Base-by-base conservation (phyloP, 2,797 vertebrate species). In the Alca torda region DNA sequence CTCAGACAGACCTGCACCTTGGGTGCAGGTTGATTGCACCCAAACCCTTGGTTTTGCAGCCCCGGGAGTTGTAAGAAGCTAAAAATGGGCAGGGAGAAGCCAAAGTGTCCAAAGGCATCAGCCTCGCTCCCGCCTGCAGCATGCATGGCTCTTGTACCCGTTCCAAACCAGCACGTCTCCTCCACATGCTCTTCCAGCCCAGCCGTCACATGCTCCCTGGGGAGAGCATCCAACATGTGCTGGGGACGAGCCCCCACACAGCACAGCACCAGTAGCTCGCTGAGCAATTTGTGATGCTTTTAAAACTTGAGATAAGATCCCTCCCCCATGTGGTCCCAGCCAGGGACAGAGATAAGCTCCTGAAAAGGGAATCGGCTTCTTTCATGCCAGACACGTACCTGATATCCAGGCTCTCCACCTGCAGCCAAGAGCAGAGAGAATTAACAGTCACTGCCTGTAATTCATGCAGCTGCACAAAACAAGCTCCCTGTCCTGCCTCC, bases 391-490 rank as follows among this genome's bases (percentile, higher is more conserved):
- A 74, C 78, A 96, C 97, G 33, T 97, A 99, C 99, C 98, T 98
- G 93, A 96, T 92, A 96, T 94, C 95, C 56, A 98, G 87, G 80
- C 98, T 98, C 91, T 98, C 98, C 85, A 98, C 98, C 99, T 99
- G 93, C 95, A 97, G 90, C 41, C 75, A 95, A 59, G 88, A 96
- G 84, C 79, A 94, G 37, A 97, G 64, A 93, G 87, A 97, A 96
- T 97, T 90, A 97, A 75, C 84, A 93, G 90, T 88, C 59, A 88
- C 67, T 59, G 24, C 87, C 65, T 79, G 57, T 60, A 95, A 95
- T 72, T 93, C 33, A 80, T 63, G 73, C 53, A 92, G 75, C 67
- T 84, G 70, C 67, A 92, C 60, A 90, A 89, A 70, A 68, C 35
- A 95, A 95, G 21, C 61, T 81, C 56, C 50, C 75, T 63, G 85